These are phyloP conservation scores for Sussaba pulchella DNA, from an alignment of 2,888 invertebrate species.

Conservation along the genomic window DNA sequence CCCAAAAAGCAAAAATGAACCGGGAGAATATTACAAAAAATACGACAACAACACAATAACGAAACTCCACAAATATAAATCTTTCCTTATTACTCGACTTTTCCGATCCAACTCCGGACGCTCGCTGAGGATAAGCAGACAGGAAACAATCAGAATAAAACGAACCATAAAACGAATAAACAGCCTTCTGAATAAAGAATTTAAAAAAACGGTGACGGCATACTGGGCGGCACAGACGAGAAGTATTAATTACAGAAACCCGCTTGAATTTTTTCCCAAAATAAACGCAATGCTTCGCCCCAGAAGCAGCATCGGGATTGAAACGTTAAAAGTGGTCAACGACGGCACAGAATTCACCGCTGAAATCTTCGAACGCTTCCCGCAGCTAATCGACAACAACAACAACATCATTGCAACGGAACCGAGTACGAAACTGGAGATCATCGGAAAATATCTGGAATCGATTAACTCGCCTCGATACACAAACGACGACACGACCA, in stretches of 20 bases:
- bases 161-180: conserved; percentile 25
- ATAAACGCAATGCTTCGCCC: conserved; percentile 37
- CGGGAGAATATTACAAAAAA: conserved; percentile 20
- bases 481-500: too few relatives aligned
- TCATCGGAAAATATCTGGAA: too few relatives aligned
- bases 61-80: conserved; percentile 49
- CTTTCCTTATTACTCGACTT: conserved; percentile 31
- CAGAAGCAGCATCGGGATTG: too few relatives aligned
- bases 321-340: too few relatives aligned
- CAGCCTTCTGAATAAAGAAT: conserved; percentile 39
- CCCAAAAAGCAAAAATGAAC: conserved; percentile 10
- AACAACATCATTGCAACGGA: too few relatives aligned
- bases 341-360: too few relatives aligned
- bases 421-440: too few relatives aligned
- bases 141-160: conserved; percentile 22
- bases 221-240: conserved; percentile 40
- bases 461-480: too few relatives aligned
- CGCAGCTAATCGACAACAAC: too few relatives aligned
- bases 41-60: conserved; percentile 45
- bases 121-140: neutral
- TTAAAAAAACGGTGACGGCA: conserved; percentile 23
- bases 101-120: conserved; percentile 3
- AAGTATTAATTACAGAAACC: conserved; percentile 43
- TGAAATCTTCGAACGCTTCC: too few relatives aligned
- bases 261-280: conserved; percentile 43